Percentiles rank a stretch among this genome's conserved stretches.
These are phyloP conservation scores for Apteryx owenii DNA, from an alignment of 2,113 vertebrate genomes.

Conservation along the genomic window DNA sequence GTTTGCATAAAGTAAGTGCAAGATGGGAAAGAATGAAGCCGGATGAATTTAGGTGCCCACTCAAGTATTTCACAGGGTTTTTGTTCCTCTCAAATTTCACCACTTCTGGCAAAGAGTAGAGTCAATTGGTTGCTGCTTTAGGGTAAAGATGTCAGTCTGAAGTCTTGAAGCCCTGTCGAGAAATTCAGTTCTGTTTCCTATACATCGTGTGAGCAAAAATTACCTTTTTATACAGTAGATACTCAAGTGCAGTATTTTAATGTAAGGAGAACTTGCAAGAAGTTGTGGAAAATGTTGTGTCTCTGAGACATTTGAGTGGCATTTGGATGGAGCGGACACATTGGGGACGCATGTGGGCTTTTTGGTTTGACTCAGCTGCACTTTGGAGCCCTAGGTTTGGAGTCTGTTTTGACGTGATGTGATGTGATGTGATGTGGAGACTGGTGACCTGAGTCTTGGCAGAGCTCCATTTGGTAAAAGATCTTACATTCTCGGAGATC, in stretches of 20 bases:
- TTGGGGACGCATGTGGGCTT: neutral
- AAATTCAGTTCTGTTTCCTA: neutral
- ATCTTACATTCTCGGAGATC: constrained; percentile 76
- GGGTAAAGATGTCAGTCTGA: neutral
- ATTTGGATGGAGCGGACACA: neutral
- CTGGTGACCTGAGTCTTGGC: constrained; percentile 71
- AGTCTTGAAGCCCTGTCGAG: neutral
- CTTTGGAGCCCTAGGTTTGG: constrained; percentile 30
- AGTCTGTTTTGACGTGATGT: constrained; percentile 70
- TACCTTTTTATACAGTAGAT: neutral
- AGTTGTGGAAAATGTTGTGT: neutral
- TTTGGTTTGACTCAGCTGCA: constrained; percentile 47
- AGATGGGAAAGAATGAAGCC: neutral
- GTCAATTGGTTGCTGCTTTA: neutral
- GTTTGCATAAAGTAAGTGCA: neutral
- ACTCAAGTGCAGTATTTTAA: neutral
- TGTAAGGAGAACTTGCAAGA: neutral
- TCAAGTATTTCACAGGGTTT: neutral
- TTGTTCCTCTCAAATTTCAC: neutral
- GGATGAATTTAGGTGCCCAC: neutral
- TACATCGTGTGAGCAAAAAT: neutral
- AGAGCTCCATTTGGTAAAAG: constrained; percentile 73
- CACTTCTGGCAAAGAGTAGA: neutral
- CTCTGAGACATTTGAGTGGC: neutral
- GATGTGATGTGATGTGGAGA: constrained; percentile 66